Conservation (phyloP, 2,113 vertebrate species). For the Pituophis catenifer region DNA sequence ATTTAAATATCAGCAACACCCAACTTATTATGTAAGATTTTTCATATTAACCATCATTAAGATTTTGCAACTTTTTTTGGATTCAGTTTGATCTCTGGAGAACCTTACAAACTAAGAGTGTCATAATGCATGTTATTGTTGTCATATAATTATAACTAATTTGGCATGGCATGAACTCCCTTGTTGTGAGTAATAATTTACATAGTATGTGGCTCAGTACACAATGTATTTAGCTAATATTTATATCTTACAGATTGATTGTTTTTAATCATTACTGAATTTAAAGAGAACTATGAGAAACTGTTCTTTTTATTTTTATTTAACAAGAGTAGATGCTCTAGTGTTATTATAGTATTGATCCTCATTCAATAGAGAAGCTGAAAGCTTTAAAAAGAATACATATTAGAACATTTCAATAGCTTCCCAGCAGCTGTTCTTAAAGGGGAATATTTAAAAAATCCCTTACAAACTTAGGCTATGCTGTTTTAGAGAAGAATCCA, state of each 20-base stretch:
- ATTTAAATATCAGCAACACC: neutral
- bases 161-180: neutral
- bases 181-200: slow-evolving; percentile 43
- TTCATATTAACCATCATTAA: slow-evolving; percentile 17
- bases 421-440: neutral
- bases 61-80: slow-evolving; percentile 8
- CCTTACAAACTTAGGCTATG: neutral
- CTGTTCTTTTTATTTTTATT: neutral
- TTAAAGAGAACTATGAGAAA: slow-evolving; percentile 30
- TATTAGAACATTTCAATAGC: neutral
- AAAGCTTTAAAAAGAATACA: neutral
- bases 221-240: slow-evolving; percentile 49
- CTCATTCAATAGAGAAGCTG: neutral
- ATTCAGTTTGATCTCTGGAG: slow-evolving; percentile 32
- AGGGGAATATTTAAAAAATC: neutral
- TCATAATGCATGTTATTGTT: neutral
- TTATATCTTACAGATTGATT: slow-evolving; percentile 13
- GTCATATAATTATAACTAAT: slow-evolving; percentile 21
- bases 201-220: slow-evolving; percentile 30
- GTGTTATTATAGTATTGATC: neutral
- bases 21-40: slow-evolving; percentile 17
- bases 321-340: neutral
- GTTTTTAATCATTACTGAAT: slow-evolving; percentile 33
- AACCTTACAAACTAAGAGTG: slow-evolving; percentile 10
- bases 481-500: neutral